Percentiles rank a stretch among this genome's conserved stretches.
phyloP scores from a whole-genome alignment of 64 coral and sea anemone species.

The Porites australiensis region DNA sequence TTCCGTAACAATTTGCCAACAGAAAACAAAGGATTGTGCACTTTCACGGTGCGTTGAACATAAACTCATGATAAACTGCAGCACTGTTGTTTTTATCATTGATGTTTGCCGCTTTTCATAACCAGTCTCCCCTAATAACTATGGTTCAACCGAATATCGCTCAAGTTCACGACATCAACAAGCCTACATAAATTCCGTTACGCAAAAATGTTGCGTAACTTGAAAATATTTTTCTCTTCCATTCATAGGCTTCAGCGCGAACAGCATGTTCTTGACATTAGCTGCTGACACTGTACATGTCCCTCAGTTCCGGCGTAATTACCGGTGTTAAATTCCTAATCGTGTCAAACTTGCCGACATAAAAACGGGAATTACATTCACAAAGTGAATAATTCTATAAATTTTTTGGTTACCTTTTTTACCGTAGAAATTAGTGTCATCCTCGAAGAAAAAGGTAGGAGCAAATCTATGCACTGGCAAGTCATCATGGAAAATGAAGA shows the following conservation, averaged over 20 bases:
- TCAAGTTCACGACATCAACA: too few species aligned
- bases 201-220: background rate
- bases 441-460: background rate
- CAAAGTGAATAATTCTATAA: background rate
- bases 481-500: slow-evolving; percentile 21
- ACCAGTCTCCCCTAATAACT: too few species aligned
- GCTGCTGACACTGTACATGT: background rate
- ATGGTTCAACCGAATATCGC: too few species aligned
- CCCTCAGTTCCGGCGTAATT: background rate
- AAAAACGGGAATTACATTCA: background rate
- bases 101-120: too few species aligned
- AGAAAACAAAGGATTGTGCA: too few species aligned
- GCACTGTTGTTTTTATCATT: too few species aligned
- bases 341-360: background rate
- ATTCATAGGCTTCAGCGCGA: background rate
- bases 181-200: background rate
- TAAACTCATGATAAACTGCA: too few species aligned
- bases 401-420: background rate
- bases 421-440: slow-evolving; percentile 1
- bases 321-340: slow-evolving; percentile 11
- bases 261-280: background rate
- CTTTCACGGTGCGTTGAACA: too few species aligned
- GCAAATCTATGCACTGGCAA: background rate
- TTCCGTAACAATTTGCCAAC: too few species aligned
- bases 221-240: background rate